Conservation (phyloP, 2,113 vertebrate genomes). For the Grus americana region DNA sequence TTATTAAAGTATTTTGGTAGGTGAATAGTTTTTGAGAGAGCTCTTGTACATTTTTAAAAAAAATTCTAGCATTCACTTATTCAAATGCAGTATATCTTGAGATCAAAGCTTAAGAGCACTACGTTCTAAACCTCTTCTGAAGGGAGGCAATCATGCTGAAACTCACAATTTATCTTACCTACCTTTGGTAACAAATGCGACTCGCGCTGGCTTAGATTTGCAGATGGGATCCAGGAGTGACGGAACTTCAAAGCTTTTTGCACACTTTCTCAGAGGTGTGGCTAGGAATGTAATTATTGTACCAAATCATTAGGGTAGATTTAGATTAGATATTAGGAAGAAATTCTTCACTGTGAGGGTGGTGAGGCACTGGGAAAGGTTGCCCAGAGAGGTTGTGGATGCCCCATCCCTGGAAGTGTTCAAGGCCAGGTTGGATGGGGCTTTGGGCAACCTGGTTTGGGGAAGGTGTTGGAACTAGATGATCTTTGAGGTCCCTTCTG, state of each 20-base stretch:
- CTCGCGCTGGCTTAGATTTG: accelerated
- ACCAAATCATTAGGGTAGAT: not conserved
- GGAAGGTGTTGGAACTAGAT: no score
- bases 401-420: no score
- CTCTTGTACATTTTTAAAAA: not conserved
- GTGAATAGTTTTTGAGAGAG: not conserved
- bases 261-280: not conserved
- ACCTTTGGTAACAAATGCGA: not conserved
- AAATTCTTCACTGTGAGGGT: no score
- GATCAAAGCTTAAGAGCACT: not conserved
- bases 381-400: no score
- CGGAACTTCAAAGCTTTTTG: not conserved
- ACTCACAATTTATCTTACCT: not conserved
- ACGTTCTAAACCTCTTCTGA: not conserved
- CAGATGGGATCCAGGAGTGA: not conserved
- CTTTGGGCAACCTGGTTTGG: no score
- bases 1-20: not conserved
- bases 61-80: not conserved
- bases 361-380: no score
- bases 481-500: no score
- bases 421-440: no score
- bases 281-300: not conserved
- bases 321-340: no score
- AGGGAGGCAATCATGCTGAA: not conserved
- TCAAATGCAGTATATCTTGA: not conserved